Conservation (phyloP, 2,113 vertebrate genomes). For the Taurulus bubalis region DNA sequence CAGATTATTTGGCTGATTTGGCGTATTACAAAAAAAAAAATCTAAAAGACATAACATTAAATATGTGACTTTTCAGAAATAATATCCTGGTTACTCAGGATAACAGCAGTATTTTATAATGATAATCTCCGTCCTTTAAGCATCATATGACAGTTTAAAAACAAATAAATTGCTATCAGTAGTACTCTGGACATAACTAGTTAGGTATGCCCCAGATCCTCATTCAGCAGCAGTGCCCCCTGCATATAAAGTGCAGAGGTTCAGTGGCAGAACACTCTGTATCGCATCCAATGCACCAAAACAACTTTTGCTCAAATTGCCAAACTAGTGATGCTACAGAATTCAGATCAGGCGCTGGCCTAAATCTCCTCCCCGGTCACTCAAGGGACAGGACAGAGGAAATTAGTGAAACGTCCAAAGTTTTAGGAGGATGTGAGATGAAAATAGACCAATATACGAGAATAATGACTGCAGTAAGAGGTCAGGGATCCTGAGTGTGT, state of each 20-base stretch:
- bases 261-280: neutral
- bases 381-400: slow-evolving; percentile 45
- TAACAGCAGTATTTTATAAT: neutral
- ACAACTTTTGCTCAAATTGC: slow-evolving; percentile 16
- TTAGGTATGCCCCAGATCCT: neutral
- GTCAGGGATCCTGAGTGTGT: slow-evolving; percentile 19
- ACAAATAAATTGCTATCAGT: neutral
- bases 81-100: neutral
- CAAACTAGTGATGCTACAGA: slow-evolving; percentile 45
- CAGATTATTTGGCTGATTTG: neutral
- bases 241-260: neutral
- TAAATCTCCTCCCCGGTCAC: slow-evolving; percentile 62
- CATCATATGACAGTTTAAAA: neutral
- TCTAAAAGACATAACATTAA: neutral
- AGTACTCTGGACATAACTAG: neutral
- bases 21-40: neutral
- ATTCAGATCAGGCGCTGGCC: slow-evolving; percentile 69
- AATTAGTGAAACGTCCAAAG: slow-evolving; percentile 46
- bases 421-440: slow-evolving; percentile 46
- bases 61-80: neutral
- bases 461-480: slow-evolving; percentile 33
- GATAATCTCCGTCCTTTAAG: neutral
- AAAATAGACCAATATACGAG: slow-evolving; percentile 47
- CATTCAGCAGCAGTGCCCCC: neutral
- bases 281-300: slow-evolving; percentile 31